Conservation (phyloP, 2,113 vertebrate genomes). For the Solenodon paradoxus region DNA sequence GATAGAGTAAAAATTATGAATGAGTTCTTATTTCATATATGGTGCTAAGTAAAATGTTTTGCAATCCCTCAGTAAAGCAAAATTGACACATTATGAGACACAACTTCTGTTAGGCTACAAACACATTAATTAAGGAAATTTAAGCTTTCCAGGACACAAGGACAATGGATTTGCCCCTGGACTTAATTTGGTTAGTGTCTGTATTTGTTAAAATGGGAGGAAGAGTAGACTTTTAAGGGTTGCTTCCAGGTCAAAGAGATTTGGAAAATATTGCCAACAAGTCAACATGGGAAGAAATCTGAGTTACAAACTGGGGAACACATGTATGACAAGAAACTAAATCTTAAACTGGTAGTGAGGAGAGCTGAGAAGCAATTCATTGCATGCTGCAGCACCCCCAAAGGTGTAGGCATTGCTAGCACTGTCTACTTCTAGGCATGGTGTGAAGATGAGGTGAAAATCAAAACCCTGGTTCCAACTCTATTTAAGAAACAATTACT, state of each 20-base stretch:
- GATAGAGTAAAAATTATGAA: conserved; percentile 47
- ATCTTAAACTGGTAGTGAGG: neutral
- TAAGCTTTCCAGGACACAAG: conserved; percentile 18
- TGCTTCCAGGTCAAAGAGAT: conserved; percentile 18
- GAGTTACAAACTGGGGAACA: conserved; percentile 35
- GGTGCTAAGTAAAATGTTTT: neutral
- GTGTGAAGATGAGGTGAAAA: neutral
- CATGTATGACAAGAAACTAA: conserved; percentile 11
- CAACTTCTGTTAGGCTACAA: conserved; percentile 25
- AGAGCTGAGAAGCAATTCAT: neutral
- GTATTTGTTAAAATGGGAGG: conserved; percentile 22
- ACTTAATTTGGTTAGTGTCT: conserved; percentile 43
- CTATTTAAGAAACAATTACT: neutral
- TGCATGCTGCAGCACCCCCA: neutral
- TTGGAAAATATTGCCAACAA: conserved; percentile 36
- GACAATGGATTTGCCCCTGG: conserved; percentile 4
- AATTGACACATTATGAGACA: conserved; percentile 20
- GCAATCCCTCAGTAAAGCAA: conserved; percentile 32
- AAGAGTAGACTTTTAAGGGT: conserved; percentile 4
- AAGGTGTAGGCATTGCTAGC: neutral
- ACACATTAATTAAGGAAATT: neutral
- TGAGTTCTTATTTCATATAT: conserved; percentile 1
- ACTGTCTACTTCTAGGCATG: neutral
- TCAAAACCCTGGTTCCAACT: neutral
- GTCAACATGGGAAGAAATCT: conserved; percentile 3